Evolutionary conservation across 2,797 vertebrate species (phyloP).

Genomic region (Cyprinella venusta): DNA sequence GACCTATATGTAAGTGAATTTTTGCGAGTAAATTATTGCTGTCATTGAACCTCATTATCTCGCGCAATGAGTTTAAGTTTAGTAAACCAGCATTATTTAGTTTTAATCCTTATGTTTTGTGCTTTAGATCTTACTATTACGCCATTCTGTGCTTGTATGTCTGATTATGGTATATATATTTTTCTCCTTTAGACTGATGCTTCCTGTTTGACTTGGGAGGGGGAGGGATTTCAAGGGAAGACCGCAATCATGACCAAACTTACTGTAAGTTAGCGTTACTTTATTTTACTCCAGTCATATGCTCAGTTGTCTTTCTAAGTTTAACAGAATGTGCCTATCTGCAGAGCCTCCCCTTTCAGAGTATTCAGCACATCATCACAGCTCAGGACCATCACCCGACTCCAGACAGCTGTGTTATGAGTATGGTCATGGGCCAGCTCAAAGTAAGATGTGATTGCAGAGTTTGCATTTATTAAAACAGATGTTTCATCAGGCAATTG

Average conservation of each 20-base stretch:
- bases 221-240: constrained; percentile 76
- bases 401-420: constrained; percentile 76
- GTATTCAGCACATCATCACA: constrained; percentile 78
- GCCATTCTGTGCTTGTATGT: not conserved
- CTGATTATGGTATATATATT: not conserved
- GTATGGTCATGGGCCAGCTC: constrained; percentile 80
- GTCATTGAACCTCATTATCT: not conserved
- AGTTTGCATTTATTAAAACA: not conserved
- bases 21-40: not conserved
- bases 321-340: not conserved
- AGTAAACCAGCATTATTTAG: not conserved
- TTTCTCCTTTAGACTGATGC: constrained; percentile 67
- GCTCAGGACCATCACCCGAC: constrained; percentile 80
- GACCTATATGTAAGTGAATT: constrained; percentile 75
- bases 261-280: constrained; percentile 68
- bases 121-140: not conserved
- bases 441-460: constrained; percentile 69
- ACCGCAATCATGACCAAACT: constrained; percentile 75
- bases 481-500: not conserved
- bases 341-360: constrained; percentile 78
- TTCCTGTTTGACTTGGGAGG: constrained; percentile 85
- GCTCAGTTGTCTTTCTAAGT: not conserved
- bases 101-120: not conserved
- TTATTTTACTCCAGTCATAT: not conserved
- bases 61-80: not conserved